These are phyloP conservation scores for Abscondita cerata DNA, from an alignment of 2,888 invertebrate genomes.

Conservation along the genomic window DNA sequence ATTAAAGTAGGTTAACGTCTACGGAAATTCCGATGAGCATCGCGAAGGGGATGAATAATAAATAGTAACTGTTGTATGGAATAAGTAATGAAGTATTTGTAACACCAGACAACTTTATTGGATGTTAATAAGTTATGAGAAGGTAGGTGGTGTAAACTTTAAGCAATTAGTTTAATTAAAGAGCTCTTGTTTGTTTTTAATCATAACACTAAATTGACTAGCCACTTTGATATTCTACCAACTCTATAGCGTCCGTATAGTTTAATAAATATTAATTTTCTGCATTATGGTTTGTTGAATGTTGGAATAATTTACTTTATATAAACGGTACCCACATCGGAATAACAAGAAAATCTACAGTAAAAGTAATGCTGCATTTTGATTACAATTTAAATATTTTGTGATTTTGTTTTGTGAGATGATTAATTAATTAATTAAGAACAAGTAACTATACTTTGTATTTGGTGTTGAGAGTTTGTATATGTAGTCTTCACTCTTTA, in stretches of 20 bases:
- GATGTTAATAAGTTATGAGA: background rate
- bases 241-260: background rate
- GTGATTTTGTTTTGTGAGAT: too few species aligned
- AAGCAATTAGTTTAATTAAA: conserved; percentile 4
- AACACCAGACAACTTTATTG: background rate
- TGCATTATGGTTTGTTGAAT: too few species aligned
- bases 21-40: conserved; percentile 2
- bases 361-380: too few species aligned
- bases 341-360: too few species aligned
- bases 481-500: too few species aligned
- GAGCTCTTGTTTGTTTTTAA: conserved; percentile 17
- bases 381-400: too few species aligned
- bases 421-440: too few species aligned
- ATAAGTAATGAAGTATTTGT: background rate
- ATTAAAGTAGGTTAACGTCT: background rate
- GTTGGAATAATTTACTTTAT: too few species aligned
- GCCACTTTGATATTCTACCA: background rate
- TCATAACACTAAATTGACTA: conserved; percentile 4
- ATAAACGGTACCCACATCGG: too few species aligned
- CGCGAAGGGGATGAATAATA: background rate
- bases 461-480: too few species aligned
- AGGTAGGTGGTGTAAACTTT: conserved; percentile 7
- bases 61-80: background rate
- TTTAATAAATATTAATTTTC: too few species aligned
- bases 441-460: too few species aligned